These are phyloP conservation scores for Meloe dianella DNA, from an alignment of 2,888 invertebrate genomes.

Conservation along the genomic window DNA sequence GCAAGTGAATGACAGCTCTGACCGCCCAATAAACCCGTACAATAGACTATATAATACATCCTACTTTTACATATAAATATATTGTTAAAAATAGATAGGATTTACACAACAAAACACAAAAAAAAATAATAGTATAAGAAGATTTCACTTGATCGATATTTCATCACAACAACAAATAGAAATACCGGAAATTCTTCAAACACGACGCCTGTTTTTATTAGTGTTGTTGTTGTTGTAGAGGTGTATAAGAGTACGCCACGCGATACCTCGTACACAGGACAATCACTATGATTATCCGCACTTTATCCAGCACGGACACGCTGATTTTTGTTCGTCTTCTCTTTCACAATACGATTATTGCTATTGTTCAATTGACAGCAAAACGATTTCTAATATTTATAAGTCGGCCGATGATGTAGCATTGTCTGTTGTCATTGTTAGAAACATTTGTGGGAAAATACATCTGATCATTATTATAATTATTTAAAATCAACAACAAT, in stretches of 20 bases:
- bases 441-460: neutral
- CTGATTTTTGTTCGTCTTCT: slow-evolving; percentile 13
- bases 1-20: neutral
- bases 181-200: slow-evolving; percentile 12
- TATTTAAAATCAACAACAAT: too few species aligned
- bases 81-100: neutral
- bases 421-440: neutral
- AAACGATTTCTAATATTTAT: slow-evolving; percentile 11
- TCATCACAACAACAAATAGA: neutral
- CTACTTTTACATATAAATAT: neutral
- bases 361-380: slow-evolving; percentile 3
- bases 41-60: slow-evolving; percentile 1
- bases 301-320: slow-evolving; percentile 14
- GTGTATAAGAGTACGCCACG: slow-evolving; percentile 13
- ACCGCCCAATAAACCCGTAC: neutral
- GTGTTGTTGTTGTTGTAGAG: neutral
- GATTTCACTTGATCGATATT: neutral
- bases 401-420: neutral
- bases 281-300: slow-evolving; percentile 16
- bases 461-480: too few species aligned
- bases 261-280: slow-evolving; percentile 8
- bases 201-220: neutral
- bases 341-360: slow-evolving; percentile 10
- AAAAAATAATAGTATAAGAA: neutral
- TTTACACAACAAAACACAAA: too few species aligned